phyloP scores from a whole-genome alignment of 2,888 invertebrate species.

The Melikaiella ostensackeni region DNA sequence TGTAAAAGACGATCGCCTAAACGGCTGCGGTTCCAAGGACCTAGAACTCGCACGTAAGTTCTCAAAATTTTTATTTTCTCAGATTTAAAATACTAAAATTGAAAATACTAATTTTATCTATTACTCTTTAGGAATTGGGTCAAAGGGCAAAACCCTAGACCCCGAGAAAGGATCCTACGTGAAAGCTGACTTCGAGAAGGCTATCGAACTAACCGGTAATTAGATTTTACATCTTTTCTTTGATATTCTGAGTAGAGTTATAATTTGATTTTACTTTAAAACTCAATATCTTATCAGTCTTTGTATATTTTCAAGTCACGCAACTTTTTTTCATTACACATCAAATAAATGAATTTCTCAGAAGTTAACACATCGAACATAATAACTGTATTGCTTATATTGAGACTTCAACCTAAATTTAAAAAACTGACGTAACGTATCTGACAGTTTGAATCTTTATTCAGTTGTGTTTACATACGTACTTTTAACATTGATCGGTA shows the following conservation, averaged over 20 bases:
- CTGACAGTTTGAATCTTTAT: background rate
- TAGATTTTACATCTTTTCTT: slow-evolving; percentile 24
- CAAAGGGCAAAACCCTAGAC: slow-evolving; percentile 81
- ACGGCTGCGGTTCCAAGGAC: slow-evolving; percentile 88
- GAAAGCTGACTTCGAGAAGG: slow-evolving; percentile 92
- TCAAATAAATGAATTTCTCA: background rate
- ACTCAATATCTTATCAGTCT: background rate
- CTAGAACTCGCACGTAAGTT: slow-evolving; percentile 81
- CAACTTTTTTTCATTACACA: background rate
- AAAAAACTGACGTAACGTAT: background rate
- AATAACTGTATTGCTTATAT: background rate
- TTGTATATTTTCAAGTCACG: background rate
- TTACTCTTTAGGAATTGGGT: slow-evolving; percentile 78
- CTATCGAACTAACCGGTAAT: slow-evolving; percentile 89
- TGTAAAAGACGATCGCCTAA: slow-evolving; percentile 91
- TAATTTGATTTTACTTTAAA: background rate
- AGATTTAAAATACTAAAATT: background rate
- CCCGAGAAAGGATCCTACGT: slow-evolving; percentile 83
- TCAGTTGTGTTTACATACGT: background rate
- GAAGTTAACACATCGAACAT: background rate
- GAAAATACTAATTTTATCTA: background rate
- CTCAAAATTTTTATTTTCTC: background rate
- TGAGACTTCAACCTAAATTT: background rate
- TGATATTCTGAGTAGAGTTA: background rate
- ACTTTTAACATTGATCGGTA: background rate